Evolutionary conservation across 1,140 invertebrate species (phyloP), one percentile per base, ranked within the genome.

Genomic region (Antheraea pernyi): DNA sequence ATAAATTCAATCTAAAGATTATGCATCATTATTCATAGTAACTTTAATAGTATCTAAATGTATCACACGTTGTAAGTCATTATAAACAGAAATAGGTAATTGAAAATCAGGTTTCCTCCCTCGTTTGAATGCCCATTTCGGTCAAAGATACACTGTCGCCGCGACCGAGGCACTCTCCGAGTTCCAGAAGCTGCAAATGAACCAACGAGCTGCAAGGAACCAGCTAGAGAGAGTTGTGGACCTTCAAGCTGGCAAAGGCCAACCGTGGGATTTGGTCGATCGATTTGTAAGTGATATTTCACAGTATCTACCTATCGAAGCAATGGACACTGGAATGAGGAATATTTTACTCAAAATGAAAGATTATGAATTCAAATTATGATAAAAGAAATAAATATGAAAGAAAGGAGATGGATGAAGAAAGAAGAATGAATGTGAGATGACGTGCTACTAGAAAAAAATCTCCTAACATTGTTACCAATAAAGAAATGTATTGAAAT

Each of bases 81-180:
- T 6, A 16, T 53, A 53, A 53, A 53, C 46, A 13, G 46, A n/a
- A 53, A 0, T 53, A 53, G 46, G 13, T 53, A 16, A 0, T 53
- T 30, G 1, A 64, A 68, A 66, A 65, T 64, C 73, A 95, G 95
- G 95, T 30, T 96, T 95, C 74, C 91, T 96, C 60, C 96, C 95
- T 0, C 92, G 93, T 70, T 74, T 95, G 69, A 93, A 93, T 69
- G 93, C 89, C 3, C 91, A 93, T 78, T 93, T 93, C 67, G 95
- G 95, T 0, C 95, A 96, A 80, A 93, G 95, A 16, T 96, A 94
- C 83, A 93, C 94, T 8, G 94, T 96, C 6, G 88, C 93, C 8
- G 95, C 95, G 0, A 94, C 94, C 0, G 95, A 96, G 80, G 95
- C 94, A 3, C 86, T 96, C 8, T 95, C 95, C 0, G 93, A 95